Evolutionary conservation across 1,140 invertebrate species (phyloP), one percentile per base, ranked within the genome.

Genomic region (Lerema accius): DNA sequence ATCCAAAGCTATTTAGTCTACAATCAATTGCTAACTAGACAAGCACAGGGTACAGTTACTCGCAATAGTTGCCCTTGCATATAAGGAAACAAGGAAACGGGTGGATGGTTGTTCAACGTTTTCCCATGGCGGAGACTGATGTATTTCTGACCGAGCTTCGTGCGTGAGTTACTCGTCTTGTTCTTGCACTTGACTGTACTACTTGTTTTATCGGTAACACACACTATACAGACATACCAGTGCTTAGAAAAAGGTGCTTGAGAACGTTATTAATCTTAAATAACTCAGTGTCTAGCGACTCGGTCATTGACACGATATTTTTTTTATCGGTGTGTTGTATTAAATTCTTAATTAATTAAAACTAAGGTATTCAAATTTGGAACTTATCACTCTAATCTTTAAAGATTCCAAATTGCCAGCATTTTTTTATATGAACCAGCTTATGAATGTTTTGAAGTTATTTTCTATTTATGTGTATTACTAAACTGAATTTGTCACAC

Each of bases 41-140:
- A 19, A 39, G 32, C 11, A 45, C 46, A 53, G 9, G 3, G 28
- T 23, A 55, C 51, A 55, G 51, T 56, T 56, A 48, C 9, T 55
- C 48, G 28, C 49, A 63, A 71, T 71, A 69, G 72, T 65, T 56
- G 73, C 55, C 55, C 50, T 48, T 67, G 68, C 85, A 69, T 84
- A 84, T 83, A 88, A 73, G 84, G 84, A 75, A 67, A 86, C 69
- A 63, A 86, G 77, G 84, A 84, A 87, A 70, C 70, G 63, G 51
- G 60, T 66, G 46, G 65, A 67, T 67, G 75, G 61, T 69, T 63
- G 49, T 56, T 50, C 63, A 76, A 71, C 55, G 71, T 78, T 85
- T 89, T 90, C 85, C 84, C 85, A 88, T 86, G 75, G 76, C 64
- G 62, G 65, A 75, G 64, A 77, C 65, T 77, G 78, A 84, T 81